These are phyloP conservation scores for Chlamydotis undulata DNA, from an alignment of 2,113 vertebrate species.

Conservation along the genomic window DNA sequence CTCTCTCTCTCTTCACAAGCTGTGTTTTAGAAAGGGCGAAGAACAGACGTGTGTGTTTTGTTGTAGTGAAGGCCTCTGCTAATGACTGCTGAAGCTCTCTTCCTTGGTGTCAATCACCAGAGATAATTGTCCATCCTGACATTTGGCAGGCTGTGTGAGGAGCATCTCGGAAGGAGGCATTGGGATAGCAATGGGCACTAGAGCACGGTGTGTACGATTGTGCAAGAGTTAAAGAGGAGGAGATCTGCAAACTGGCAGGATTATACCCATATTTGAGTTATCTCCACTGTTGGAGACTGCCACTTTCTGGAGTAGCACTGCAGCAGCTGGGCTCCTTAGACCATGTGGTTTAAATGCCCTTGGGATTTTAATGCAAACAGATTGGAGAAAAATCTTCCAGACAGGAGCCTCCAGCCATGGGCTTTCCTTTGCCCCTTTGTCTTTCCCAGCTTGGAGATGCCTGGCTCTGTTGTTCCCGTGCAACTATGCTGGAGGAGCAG, in stretches of 20 bases:
- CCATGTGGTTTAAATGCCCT: not conserved
- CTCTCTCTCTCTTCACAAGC: not conserved
- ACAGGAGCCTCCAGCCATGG: not conserved
- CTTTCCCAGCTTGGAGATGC: not conserved
- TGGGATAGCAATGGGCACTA: not conserved
- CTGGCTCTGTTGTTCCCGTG: not conserved
- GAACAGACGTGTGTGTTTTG: not conserved
- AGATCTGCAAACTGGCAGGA: not conserved
- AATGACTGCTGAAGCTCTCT: not conserved
- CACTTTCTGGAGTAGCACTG: not conserved
- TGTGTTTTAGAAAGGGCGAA: not conserved
- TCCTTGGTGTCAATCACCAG: not conserved
- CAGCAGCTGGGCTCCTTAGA: not conserved
- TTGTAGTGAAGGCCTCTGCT: not conserved
- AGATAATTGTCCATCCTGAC: not conserved
- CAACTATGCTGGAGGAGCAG: not conserved
- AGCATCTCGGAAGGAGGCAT: conserved; percentile 19
- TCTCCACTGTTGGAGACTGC: not conserved
- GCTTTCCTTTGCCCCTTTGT: not conserved
- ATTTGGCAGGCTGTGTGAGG: not conserved
- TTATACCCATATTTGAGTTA: not conserved
- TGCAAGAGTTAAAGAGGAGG: not conserved
- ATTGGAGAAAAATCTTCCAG: not conserved
- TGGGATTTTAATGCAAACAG: not conserved
- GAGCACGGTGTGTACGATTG: not conserved